Percentiles rank a stretch among this genome's conserved stretches.
Evolutionary conservation across 2,888 invertebrate genomes (phyloP).

Genomic region (Platycnemis pennipes): DNA sequence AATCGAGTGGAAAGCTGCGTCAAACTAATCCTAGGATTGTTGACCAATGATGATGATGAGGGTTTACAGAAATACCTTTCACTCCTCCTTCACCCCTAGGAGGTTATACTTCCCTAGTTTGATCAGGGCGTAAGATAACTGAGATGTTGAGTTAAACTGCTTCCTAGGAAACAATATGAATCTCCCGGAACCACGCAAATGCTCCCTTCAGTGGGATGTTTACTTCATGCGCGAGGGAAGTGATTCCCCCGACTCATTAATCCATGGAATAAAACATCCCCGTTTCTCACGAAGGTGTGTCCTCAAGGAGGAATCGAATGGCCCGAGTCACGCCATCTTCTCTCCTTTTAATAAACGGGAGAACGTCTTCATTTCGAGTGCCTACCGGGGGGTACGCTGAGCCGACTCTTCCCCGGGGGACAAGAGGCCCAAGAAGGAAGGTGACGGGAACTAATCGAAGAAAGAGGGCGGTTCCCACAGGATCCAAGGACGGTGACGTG

Average conservation of each 20-base stretch:
- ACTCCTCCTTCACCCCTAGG: background rate
- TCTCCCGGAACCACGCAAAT: background rate
- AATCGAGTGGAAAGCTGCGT: no score
- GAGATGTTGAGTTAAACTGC: background rate
- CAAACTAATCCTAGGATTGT: no score
- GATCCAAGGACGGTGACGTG: background rate
- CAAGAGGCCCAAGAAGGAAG: no score
- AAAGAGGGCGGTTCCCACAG: background rate
- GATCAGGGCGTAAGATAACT: no score
- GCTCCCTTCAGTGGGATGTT: background rate
- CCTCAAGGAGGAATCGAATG: background rate
- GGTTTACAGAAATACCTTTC: no score
- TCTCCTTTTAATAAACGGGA: conserved; percentile 35
- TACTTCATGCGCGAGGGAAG: background rate
- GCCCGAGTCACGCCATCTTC: conserved; percentile 37
- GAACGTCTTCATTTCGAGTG: conserved; percentile 41
- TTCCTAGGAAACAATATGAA: background rate
- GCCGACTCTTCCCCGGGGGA: background rate
- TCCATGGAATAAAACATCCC: background rate
- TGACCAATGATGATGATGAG: no score
- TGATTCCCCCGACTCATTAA: background rate
- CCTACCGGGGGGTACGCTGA: background rate
- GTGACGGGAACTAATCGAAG: background rate
- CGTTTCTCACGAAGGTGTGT: conserved; percentile 3
- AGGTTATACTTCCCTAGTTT: no score